These are phyloP conservation scores for Oreortyx pictus DNA, from an alignment of 2,797 vertebrate species.

Conservation along the genomic window DNA sequence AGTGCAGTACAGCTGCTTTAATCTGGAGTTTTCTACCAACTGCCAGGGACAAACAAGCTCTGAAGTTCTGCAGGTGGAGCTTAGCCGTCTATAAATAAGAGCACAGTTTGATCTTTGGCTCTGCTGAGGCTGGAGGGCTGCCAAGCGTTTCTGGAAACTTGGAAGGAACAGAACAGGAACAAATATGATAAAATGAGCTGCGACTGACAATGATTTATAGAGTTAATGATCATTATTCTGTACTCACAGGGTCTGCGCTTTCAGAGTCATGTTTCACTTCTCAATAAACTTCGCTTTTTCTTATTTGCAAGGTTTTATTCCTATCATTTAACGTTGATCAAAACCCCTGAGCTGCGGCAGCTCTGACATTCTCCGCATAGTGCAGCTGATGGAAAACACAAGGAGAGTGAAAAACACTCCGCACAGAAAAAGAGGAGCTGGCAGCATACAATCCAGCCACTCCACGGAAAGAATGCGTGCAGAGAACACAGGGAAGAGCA, in stretches of 20 bases:
- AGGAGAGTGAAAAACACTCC: neutral
- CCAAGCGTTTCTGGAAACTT: conserved; percentile 69
- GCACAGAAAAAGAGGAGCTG: neutral
- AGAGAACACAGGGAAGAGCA: neutral
- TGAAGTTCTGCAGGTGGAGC: conserved; percentile 63
- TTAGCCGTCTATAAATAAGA: conserved; percentile 64
- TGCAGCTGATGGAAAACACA: neutral
- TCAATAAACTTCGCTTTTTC: conserved; percentile 35
- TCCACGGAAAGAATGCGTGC: neutral
- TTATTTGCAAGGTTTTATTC: neutral
- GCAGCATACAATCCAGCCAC: neutral
- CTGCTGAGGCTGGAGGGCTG: conserved; percentile 48
- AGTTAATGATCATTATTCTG: conserved; percentile 20
- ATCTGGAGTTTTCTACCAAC: neutral
- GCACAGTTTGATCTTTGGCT: conserved; percentile 57
- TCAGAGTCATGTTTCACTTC: conserved; percentile 5
- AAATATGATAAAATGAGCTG: conserved; percentile 68
- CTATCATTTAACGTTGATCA: neutral
- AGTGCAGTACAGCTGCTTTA: neutral
- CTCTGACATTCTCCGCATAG: neutral
- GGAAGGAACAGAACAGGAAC: conserved; percentile 65
- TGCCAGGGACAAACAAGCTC: neutral
- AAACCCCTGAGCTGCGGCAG: neutral
- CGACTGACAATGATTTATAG: conserved; percentile 51
- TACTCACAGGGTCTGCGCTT: neutral